Base-by-base conservation (phyloP, 2,888 invertebrate genomes). In the Drosophila demipolita region DNA sequence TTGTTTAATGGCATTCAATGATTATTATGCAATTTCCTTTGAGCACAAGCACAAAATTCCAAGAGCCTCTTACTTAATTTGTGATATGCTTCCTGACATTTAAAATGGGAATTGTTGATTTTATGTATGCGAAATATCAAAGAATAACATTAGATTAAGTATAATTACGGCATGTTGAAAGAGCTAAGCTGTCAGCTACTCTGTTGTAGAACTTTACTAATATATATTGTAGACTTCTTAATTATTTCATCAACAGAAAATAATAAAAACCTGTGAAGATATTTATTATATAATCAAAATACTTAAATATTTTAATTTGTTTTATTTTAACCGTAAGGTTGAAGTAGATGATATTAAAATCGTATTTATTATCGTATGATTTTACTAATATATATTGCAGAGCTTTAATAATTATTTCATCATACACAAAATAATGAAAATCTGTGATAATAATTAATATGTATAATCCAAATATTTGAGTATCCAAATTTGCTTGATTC, bases 1-100 rank as follows among this genome's bases (percentile, higher is more conserved):
- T 42, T 32, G n/a, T 50, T 48, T 48, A 40, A 60, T 23, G 49
- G 40, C 63, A 49, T 66, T 68, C 23, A 48, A 65, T 68, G 45
- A 52, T 38, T 69, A 35, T 53, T 29, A 29, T 17, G 12, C 58
- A 67, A 55, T 55, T 67, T 49, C 38, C 29, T 66, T 38, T 55
- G 12, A 55, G 54, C 33, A n/a, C 26, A 35, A 49, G 1, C 26
- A 48, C n/a, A 38, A 55, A 20, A n/a, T 32, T 45, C 38, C 2
- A 29, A 57, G 29, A 9, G n/a, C 15, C 15, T 20, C 36, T 20
- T 15, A 6, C 9, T 20, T 32, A 32, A 40, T 9, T 20, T 15
- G 15, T 9, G 15, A 2, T 20, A 32, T 32, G 15, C 12, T n/a
- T 45, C 1, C 12, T 55, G 20, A 23, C 48, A 35, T 49, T 36